Evolutionary conservation across 2,797 vertebrate species (phyloP), one percentile per base, ranked within the genome.

Genomic region (Champsocephalus esox): DNA sequence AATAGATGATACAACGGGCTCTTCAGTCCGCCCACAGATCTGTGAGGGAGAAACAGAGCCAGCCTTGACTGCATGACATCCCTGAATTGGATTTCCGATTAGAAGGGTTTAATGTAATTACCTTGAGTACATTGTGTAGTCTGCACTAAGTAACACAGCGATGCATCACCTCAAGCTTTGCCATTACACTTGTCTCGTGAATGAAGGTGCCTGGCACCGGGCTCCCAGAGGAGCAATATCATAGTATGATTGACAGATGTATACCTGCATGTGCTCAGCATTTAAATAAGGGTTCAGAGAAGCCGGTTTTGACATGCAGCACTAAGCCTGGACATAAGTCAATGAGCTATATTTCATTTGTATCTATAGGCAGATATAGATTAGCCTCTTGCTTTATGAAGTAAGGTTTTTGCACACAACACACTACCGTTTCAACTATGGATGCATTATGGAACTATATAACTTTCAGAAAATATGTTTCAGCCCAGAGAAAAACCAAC

Each of bases 91-190:
- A 91, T 91, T 92, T 92, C 87, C 73, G 70, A 92, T 92, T 92
- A 91, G 82, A 79, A 16, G 69, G 87, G 72, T 91, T 92, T 92
- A 89, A 93, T 93, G 92, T 87, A 92, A 94, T 94, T 93, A 93
- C 73, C 72, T 81, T 59, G 81, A 92, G 90, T 77, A 90, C 86
- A 81, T 72, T 68, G 83, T 75, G 79, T 75, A 75, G 86, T 70
- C 77, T 73, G 66, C 60, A 46, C 77, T 64, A 55, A 83, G 81
- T 81, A 88, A 87, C 80, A 66, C 68, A n/a, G 66, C 38, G 59
- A 89, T 76, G 80, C 79, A 86, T 90, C 92, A 90, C 84, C 72
- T 80, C 34, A 0, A 67, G 70, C 28, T 73, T 64, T 17, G 32
- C 48, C 16, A n/a, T 28, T 60, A 88, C 85, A 85, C 83, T 71